These are phyloP conservation scores for Drosophila acutilabella DNA, from an alignment of 2,888 invertebrate species.

Conservation along the genomic window DNA sequence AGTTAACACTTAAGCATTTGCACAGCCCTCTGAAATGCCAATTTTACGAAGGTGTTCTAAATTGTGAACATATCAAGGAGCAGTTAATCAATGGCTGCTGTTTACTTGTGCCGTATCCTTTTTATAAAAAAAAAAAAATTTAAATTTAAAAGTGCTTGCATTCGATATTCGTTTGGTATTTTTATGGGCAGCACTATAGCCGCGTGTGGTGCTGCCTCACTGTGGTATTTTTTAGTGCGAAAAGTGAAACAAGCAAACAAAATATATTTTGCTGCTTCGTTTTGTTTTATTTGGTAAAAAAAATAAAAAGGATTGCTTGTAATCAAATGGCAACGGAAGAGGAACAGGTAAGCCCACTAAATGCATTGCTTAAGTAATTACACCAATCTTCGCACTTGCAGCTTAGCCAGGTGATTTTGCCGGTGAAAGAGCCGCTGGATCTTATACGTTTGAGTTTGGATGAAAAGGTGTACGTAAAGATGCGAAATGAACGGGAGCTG, in stretches of 20 bases:
- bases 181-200: conserved; percentile 32
- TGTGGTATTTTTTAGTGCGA: conserved; percentile 47
- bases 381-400: conserved; percentile 83
- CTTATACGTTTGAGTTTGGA: conserved; percentile 98
- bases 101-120: conserved; percentile 87
- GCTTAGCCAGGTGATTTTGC: conserved; percentile 91
- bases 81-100: conserved; percentile 84
- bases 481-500: conserved; percentile 99
- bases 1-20: conserved; percentile 80
- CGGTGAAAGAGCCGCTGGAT: conserved; percentile 99
- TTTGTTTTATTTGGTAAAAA: conserved; percentile 5
- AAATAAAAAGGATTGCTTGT: not conserved
- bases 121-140: conserved; percentile 41
- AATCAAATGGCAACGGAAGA: conserved; percentile 83
- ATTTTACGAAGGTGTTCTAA: conserved; percentile 84
- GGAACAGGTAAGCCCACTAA: conserved; percentile 76
- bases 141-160: conserved; percentile 1
- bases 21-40: conserved; percentile 56
- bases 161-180: not conserved
- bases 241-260: conserved; percentile 30
- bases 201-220: conserved; percentile 25
- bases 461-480: conserved; percentile 99
- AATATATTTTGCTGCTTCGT: conserved; percentile 1
- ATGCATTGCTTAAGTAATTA: not conserved
- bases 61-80: conserved; percentile 84